Percentiles rank a stretch among this genome's conserved stretches.
Conservation (phyloP, 1,140 invertebrate genomes). For the Panagrolaimus sp. region DNA sequence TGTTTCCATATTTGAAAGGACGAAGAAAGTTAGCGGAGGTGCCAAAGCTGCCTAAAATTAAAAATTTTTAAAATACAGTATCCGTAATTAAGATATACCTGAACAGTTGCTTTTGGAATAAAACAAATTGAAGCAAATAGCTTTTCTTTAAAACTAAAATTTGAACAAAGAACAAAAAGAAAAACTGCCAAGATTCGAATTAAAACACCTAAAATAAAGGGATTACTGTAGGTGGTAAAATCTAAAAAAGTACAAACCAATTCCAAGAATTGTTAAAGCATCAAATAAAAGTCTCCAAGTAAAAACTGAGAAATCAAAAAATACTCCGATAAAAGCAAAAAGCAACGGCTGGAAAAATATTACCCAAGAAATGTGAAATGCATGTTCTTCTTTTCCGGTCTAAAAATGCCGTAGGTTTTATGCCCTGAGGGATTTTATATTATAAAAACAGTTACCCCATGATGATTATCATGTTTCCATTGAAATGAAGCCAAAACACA, state of each 20-base stretch:
- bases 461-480: neutral
- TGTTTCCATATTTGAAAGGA: conserved; percentile 13
- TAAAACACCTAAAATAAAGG: conserved; percentile 24
- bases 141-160: conserved; percentile 38
- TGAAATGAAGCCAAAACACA: neutral
- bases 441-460: neutral
- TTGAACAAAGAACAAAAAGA: conserved; percentile 25
- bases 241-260: neutral
- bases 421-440: neutral
- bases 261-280: neutral
- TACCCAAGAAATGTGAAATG: conserved; percentile 44
- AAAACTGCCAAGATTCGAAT: conserved; percentile 33
- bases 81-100: conserved; percentile 23
- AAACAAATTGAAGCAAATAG: conserved; percentile 44
- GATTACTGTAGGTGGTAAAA: neutral
- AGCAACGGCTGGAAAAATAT: conserved; percentile 49
- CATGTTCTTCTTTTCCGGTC: conserved; percentile 36
- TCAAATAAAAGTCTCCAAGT: conserved; percentile 3
- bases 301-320: conserved; percentile 29
- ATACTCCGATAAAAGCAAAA: conserved; percentile 46
- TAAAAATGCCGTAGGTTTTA: neutral
- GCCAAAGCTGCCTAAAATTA: conserved; percentile 35
- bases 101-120: conserved; percentile 49
- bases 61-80: neutral
- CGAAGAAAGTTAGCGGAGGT: conserved; percentile 30